These are phyloP conservation scores for Centrocercus urophasianus DNA, from an alignment of 2,113 vertebrate genomes.

Conservation along the genomic window DNA sequence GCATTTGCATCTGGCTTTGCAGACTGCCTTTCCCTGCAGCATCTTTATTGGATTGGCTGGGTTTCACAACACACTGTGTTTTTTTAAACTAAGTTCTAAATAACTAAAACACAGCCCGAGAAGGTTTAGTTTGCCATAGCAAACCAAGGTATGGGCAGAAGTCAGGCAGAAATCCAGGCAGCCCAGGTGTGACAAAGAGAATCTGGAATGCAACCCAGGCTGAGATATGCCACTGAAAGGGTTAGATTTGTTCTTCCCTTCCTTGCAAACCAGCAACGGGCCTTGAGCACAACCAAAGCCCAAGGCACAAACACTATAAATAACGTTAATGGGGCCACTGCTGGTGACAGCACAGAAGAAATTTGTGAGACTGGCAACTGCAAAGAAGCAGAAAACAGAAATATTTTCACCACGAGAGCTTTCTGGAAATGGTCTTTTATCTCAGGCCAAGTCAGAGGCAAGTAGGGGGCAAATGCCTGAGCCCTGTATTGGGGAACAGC, in stretches of 20 bases:
- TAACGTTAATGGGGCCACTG: conserved; percentile 51
- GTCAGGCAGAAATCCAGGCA: neutral
- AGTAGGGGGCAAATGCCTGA: neutral
- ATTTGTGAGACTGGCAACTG: conserved; percentile 24
- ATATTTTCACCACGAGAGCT: neutral
- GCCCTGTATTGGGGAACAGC: neutral
- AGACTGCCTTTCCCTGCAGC: conserved; percentile 49
- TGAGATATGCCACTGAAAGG: neutral
- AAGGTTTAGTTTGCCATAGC: conserved; percentile 1
- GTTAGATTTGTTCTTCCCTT: neutral
- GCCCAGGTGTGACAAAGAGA: neutral
- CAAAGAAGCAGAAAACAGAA: conserved; percentile 38
- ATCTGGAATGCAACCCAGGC: neutral
- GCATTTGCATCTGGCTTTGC: conserved; percentile 66
- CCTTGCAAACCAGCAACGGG: neutral
- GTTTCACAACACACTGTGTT: conserved; percentile 19
- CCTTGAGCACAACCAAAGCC: conserved; percentile 35
- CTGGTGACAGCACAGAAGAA: conserved; percentile 52
- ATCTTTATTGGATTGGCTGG: conserved; percentile 17
- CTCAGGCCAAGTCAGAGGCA: conserved; percentile 14
- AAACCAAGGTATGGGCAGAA: neutral
- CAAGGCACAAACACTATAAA: conserved; percentile 58
- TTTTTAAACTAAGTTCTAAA: neutral
- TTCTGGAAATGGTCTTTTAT: conserved; percentile 30
- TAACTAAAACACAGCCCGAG: neutral